Evolutionary conservation across 2,113 vertebrate species (phyloP).

Genomic region (Carettochelys insculpta): DNA sequence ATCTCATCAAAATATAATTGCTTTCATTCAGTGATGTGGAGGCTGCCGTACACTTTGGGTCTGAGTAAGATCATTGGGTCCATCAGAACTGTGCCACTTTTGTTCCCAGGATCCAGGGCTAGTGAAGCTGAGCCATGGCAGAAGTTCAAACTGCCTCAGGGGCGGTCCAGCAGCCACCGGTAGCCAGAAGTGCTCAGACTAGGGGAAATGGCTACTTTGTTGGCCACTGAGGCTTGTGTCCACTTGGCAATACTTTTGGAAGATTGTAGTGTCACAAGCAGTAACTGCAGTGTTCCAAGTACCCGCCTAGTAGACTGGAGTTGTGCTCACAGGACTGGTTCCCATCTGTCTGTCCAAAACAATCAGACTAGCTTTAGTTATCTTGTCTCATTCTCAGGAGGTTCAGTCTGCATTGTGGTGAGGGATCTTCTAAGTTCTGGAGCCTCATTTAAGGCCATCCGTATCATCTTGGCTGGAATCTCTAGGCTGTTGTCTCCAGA

Average conservation of each 20-base stretch:
- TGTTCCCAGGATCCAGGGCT: background rate
- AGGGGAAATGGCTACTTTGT: background rate
- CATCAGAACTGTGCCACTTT: background rate
- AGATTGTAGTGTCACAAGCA: background rate
- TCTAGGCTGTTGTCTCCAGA: background rate
- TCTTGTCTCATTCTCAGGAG: background rate
- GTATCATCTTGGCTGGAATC: background rate
- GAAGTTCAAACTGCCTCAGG: rapidly evolving
- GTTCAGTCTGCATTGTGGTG: background rate
- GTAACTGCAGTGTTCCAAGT: background rate
- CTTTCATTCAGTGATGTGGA: background rate
- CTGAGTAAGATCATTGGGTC: background rate
- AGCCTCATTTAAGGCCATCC: background rate
- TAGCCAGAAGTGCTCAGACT: background rate
- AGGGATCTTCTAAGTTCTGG: background rate
- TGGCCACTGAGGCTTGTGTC: background rate
- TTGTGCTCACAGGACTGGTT: background rate
- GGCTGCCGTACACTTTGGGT: background rate
- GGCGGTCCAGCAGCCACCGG: background rate
- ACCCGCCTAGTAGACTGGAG: background rate
- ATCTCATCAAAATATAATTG: background rate
- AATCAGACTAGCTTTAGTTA: background rate
- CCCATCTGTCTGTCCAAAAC: background rate
- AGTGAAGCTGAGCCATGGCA: background rate
- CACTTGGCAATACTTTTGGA: background rate